phyloP scores from a whole-genome alignment of 2,797 vertebrate genomes.

The Hypotaenidia okinawae region DNA sequence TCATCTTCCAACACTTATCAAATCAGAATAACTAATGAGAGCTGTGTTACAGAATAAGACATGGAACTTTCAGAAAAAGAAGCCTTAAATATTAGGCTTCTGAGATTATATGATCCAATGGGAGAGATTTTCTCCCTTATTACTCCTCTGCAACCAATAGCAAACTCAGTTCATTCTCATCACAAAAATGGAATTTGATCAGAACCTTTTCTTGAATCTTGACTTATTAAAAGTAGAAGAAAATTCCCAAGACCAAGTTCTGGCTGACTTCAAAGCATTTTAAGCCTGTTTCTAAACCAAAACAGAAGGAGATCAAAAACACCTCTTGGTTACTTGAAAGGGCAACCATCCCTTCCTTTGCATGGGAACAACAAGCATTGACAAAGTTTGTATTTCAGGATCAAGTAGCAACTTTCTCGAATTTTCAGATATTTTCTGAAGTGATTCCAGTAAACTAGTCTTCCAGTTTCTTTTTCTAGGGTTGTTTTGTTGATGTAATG shows the following conservation, averaged over 20 bases:
- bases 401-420: not conserved
- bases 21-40: not conserved
- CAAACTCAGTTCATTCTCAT: not conserved
- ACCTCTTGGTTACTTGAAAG: not conserved
- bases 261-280: not conserved
- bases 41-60: not conserved
- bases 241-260: not conserved
- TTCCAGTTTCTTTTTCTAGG: not conserved
- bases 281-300: not conserved
- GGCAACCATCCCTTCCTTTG: not conserved
- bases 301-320: not conserved
- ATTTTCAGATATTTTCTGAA: not conserved
- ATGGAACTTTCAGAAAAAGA: not conserved
- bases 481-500: not conserved
- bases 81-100: not conserved
- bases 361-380: not conserved
- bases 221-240: not conserved
- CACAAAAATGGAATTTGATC: not conserved
- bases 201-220: not conserved
- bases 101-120: fast-evolving
- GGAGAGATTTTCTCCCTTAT: not conserved
- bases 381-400: not conserved
- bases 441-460: not conserved
- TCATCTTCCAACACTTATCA: not conserved
- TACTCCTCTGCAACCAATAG: not conserved